Conservation (phyloP, 2,888 invertebrate species). For the Rhorus exstirpatorius region DNA sequence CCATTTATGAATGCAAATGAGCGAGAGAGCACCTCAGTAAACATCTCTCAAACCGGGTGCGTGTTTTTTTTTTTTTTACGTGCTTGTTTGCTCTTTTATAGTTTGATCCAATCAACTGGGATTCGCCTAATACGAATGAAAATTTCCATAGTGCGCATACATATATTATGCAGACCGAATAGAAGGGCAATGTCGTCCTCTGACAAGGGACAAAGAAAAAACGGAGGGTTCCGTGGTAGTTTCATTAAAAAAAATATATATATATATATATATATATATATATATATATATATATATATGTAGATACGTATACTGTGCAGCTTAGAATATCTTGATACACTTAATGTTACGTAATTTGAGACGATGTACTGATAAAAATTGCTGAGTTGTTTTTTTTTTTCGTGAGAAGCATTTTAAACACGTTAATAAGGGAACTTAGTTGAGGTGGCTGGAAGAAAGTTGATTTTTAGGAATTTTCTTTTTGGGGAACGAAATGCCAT, state of each 20-base stretch:
- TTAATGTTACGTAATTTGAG: background rate
- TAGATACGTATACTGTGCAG: too few relatives aligned
- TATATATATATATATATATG: too few relatives aligned
- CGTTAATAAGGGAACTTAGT: too few relatives aligned
- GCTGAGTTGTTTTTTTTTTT: background rate
- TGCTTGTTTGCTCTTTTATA: constrained; percentile 2
- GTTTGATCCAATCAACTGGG: constrained; percentile 17
- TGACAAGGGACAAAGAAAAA: background rate
- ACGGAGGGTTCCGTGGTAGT: background rate
- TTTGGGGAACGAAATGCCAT: too few relatives aligned
- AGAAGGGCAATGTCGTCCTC: background rate
- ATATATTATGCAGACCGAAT: constrained; percentile 1
- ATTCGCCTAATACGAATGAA: constrained; percentile 15
- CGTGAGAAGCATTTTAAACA: too few relatives aligned
- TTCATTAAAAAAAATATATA: too few relatives aligned
- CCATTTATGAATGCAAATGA: constrained; percentile 64
- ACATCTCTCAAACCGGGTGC: constrained; percentile 40
- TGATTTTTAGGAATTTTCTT: too few relatives aligned
- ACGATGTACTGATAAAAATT: constrained; percentile 8
- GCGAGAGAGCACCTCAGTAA: constrained; percentile 45
- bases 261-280: background rate
- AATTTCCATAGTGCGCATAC: constrained; percentile 10
- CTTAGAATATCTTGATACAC: background rate
- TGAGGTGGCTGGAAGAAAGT: too few relatives aligned
- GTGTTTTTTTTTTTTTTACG: constrained; percentile 15